Evolutionary conservation across 2,888 invertebrate species (phyloP).

Genomic region (Ophion obscuratus): DNA sequence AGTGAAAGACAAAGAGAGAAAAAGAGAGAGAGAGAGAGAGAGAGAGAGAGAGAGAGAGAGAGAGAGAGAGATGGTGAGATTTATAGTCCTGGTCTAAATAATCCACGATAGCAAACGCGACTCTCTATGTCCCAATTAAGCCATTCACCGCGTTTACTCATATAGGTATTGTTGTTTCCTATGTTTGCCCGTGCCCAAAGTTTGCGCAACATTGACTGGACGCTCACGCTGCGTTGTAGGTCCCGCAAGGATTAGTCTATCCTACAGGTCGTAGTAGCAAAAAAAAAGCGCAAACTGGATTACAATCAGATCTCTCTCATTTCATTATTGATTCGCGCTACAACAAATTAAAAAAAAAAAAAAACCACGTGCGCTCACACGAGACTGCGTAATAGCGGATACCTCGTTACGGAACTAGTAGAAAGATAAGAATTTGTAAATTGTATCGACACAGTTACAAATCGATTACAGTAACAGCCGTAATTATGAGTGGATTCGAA

Average conservation of each 20-base stretch:
- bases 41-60: constrained; percentile 1
- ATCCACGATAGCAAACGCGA: constrained; percentile 74
- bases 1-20: constrained; percentile 12
- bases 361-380: constrained; percentile 1
- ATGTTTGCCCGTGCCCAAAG: constrained; percentile 10
- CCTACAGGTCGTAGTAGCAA: constrained; percentile 34
- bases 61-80: constrained; percentile 12
- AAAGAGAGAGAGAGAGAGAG: constrained; percentile 1
- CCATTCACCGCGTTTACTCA: constrained; percentile 67
- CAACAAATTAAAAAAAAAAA: background rate
- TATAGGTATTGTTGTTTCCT: constrained; percentile 28
- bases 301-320: constrained; percentile 13
- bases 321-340: background rate
- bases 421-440: constrained; percentile 13
- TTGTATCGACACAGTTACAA: constrained; percentile 4
- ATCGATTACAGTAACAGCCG: constrained; percentile 3
- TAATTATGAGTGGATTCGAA: constrained; percentile 2
- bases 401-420: background rate
- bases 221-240: constrained; percentile 4
- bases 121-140: constrained; percentile 73
- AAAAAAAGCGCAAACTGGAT: constrained; percentile 15
- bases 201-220: constrained; percentile 16
- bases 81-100: constrained; percentile 71
- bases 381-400: constrained; percentile 1
- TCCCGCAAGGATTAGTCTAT: constrained; percentile 59